Base-by-base conservation (phyloP, 2,797 vertebrate species). In the Hemitrygon akajei region DNA sequence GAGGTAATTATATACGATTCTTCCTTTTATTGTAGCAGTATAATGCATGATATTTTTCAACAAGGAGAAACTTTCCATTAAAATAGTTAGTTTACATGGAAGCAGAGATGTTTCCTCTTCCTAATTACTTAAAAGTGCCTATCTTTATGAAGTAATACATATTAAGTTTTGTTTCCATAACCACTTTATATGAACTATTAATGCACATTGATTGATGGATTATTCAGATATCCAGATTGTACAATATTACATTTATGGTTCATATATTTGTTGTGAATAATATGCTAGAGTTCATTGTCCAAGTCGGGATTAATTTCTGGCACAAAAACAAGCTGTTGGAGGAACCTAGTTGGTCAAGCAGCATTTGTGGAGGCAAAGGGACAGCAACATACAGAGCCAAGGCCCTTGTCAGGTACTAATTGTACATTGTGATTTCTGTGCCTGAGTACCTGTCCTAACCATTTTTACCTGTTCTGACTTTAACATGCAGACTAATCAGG, bases 51-150 rank as follows among this genome's bases (percentile, higher is more conserved):
- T n/a, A 40, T 93, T 76, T 71, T 56, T 40, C 47, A 93, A 93
- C 60, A 89, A 75, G 47, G 73, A 75, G 30, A 58, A 22, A 73
- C 22, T 14, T 40, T 30, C 37, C 71, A 76, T 93, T 76, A 18
- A 93, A 93, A 93, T 76, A 93, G 75, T 93, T 93, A 56, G 40
- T 76, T 73, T 93, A 56, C 91, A 75, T 76, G n/a, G 91, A 93
- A 56, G 30, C 91, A 75, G 27, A 76, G 56, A 16, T 56, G 71
- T 30, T 76, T 89, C 91, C 47, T 56, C 40, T 76, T 93, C 25
- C 12, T 56, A 93, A 93, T 37, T 89, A 56, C 91, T 58, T 25
- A 56, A 75, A 12, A 76, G 27, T 37, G 34, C 40, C 56, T 9
- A 92, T 75, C 73, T 40, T 76, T 76, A 27, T 12, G 56, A 37